Conservation (phyloP, 2,113 vertebrate genomes). For the Phoenicopterus ruber region DNA sequence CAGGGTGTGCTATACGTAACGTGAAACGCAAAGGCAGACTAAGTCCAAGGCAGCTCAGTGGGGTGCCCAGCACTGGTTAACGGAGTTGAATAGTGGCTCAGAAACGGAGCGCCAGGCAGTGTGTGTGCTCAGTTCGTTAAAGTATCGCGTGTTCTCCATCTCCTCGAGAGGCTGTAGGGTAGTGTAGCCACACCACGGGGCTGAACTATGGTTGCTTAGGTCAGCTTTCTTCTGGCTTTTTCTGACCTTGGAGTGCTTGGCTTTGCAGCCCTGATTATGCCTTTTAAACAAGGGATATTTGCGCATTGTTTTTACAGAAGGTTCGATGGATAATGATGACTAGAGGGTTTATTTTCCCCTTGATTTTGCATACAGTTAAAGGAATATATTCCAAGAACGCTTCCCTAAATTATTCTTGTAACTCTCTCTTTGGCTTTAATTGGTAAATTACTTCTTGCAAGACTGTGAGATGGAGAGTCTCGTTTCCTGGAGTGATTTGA, state of each 20-base stretch:
- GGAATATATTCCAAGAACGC: not conserved
- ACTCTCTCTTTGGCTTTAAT: constrained; percentile 7
- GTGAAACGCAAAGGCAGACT: fast-evolving
- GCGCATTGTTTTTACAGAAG: not conserved
- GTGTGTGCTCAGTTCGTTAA: not conserved
- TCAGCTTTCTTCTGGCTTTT: not conserved
- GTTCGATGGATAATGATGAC: not conserved
- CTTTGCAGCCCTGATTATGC: not conserved
- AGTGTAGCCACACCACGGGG: not conserved
- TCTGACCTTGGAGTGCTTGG: not conserved
- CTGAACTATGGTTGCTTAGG: not conserved
- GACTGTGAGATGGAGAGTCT: constrained; percentile 3
- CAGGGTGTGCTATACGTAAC: not conserved
- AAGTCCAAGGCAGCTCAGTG: not conserved
- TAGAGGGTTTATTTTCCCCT: not conserved
- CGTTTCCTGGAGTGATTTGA: constrained; percentile 37
- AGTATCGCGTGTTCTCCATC: fast-evolving
- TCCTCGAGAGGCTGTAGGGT: not conserved
- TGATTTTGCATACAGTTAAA: not conserved
- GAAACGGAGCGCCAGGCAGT: not conserved
- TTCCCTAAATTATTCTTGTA: not conserved
- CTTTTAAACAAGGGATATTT: not conserved
- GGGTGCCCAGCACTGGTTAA: not conserved
- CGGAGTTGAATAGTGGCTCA: not conserved
- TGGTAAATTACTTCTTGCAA: constrained; percentile 36